A percentile compares a stretch with the other conserved stretches of the same genome.
phyloP scores from a whole-genome alignment of 2,797 vertebrate species.

The Natrix natrix region DNA sequence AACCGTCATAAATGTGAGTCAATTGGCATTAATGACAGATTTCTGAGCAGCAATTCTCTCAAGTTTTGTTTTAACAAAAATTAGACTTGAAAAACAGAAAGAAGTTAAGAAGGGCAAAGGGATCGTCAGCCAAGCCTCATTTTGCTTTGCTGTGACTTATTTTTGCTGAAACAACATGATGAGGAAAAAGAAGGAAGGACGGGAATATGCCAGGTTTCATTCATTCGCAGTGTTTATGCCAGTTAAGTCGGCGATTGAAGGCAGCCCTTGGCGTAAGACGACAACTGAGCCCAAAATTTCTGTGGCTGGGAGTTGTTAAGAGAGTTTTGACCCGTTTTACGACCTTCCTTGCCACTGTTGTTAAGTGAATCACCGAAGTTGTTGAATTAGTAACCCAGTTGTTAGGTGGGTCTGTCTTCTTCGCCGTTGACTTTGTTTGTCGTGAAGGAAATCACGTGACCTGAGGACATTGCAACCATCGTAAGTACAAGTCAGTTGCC shows the following conservation, averaged over 20 bases:
- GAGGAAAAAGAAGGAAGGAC: conserved; percentile 42
- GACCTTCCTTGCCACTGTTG: not conserved
- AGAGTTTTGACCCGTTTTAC: not conserved
- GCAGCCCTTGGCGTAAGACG: not conserved
- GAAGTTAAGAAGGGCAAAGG: not conserved
- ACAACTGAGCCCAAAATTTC: not conserved
- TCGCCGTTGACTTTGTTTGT: not conserved
- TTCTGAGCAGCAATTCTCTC: fast-evolving
- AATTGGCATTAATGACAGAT: not conserved
- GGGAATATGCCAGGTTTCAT: conserved; percentile 38
- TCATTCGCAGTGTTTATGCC: conserved; percentile 40
- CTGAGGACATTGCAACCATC: too few species aligned
- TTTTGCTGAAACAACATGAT: conserved; percentile 46
- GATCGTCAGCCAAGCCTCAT: conserved; percentile 30
- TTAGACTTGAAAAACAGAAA: conserved; percentile 2
- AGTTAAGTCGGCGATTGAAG: conserved; percentile 5
- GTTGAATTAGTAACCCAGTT: not conserved
- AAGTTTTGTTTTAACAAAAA: not conserved
- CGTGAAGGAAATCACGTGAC: not conserved
- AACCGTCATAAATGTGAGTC: too few species aligned
- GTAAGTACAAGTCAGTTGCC: not conserved
- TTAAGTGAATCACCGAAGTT: not conserved
- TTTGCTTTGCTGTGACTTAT: conserved; percentile 13
- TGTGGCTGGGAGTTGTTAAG: too few species aligned
- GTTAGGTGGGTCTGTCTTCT: not conserved